These are phyloP conservation scores for Toxotes jaculatrix DNA, from an alignment of 2,113 vertebrate genomes.

Conservation along the genomic window DNA sequence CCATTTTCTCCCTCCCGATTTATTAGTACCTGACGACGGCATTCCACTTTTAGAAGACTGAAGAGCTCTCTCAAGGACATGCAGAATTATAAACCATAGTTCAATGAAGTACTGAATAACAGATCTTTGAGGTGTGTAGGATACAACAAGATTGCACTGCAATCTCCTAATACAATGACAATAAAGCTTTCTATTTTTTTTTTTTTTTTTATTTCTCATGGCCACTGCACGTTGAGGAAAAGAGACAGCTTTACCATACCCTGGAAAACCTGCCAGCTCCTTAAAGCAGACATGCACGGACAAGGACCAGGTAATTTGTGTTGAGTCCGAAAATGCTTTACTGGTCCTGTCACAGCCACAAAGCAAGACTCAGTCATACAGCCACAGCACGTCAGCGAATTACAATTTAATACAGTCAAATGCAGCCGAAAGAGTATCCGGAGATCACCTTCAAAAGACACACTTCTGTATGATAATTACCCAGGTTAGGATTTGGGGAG, in stretches of 20 bases:
- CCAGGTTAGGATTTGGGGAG: constrained; percentile 9
- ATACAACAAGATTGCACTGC: too few species aligned
- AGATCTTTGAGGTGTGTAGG: not conserved
- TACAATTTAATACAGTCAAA: not conserved
- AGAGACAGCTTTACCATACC: not conserved
- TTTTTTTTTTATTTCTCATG: not conserved
- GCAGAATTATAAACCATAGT: not conserved
- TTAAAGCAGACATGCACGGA: constrained; percentile 10
- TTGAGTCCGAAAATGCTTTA: not conserved
- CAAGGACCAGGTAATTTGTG: constrained; percentile 12
- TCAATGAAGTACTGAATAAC: not conserved
- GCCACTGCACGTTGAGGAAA: not conserved
- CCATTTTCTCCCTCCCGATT: constrained; percentile 17
- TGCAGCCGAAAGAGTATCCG: not conserved
- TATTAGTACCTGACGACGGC: constrained; percentile 16
- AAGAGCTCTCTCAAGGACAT: constrained; percentile 15
- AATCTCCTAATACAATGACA: too few species aligned
- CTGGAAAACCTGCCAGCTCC: not conserved
- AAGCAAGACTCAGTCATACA: not conserved
- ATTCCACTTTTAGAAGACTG: not conserved
- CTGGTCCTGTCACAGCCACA: not conserved
- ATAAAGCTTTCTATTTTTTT: too few species aligned
- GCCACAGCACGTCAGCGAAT: not conserved
- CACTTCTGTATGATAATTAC: not conserved
- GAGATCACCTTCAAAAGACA: not conserved